Evolutionary conservation across 2,888 invertebrate species (phyloP).

Genomic region (Alentia gelatinosa): DNA sequence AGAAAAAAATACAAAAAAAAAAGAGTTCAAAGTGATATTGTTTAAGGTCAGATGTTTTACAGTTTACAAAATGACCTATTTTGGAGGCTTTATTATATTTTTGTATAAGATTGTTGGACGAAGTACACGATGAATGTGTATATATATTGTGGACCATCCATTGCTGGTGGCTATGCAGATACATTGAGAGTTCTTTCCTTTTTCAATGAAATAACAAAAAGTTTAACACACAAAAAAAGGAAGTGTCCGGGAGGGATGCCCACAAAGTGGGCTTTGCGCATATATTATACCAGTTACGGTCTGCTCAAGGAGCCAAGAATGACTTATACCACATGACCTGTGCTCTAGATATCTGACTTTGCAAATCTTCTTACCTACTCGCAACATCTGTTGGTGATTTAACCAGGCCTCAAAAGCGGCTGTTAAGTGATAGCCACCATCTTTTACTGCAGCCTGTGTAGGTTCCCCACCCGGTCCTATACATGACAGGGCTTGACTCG

Average conservation of each 20-base stretch:
- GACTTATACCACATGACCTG: neutral
- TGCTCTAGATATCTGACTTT: too few relatives aligned
- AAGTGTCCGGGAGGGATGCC: neutral
- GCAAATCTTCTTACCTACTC: too few relatives aligned
- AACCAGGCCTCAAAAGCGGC: too few relatives aligned
- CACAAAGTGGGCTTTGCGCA: neutral
- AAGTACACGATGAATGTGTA: neutral
- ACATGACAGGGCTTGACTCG: too few relatives aligned
- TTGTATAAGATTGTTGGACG: neutral
- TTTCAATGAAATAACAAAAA: neutral
- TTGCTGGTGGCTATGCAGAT: neutral
- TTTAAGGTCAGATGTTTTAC: conserved; percentile 39
- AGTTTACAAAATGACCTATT: conserved; percentile 24
- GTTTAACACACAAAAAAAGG: neutral
- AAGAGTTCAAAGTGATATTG: conserved; percentile 25
- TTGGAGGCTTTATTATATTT: conserved; percentile 33
- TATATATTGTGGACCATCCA: neutral
- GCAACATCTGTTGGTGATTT: too few relatives aligned
- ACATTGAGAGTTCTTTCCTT: conserved; percentile 38
- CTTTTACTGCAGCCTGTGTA: too few relatives aligned
- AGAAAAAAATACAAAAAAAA: conserved; percentile 12
- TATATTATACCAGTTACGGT: neutral
- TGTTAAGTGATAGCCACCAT: too few relatives aligned
- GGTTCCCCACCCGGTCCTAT: too few relatives aligned
- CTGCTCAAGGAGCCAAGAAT: neutral